Percentiles rank a stretch among this genome's conserved stretches.
phyloP scores from a whole-genome alignment of 1,140 invertebrate species.

The Aphaenogaster rudis region DNA sequence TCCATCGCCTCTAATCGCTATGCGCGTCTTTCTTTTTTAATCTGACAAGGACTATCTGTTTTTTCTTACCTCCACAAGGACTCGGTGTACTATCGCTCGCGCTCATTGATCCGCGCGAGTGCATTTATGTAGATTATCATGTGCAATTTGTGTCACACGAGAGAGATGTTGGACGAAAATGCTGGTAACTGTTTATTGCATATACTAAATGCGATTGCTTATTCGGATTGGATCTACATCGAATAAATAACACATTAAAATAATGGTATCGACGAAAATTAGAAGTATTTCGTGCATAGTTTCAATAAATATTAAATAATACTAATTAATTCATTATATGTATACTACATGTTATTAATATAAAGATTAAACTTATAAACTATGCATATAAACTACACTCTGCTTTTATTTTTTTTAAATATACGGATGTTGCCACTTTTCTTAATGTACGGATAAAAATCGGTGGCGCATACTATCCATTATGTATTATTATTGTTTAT shows the following conservation, averaged over 20 bases:
- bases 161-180: not conserved
- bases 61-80: conserved; percentile 38
- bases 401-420: not conserved
- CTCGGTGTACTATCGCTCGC: conserved; percentile 29
- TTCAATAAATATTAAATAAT: conserved; percentile 8
- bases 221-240: not conserved
- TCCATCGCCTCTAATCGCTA: not conserved
- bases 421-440: not conserved
- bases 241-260: not conserved
- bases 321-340: not conserved
- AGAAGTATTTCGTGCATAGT: not conserved
- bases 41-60: conserved; percentile 40
- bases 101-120: conserved; percentile 56
- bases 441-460: conserved; percentile 19
- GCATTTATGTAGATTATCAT: conserved; percentile 52
- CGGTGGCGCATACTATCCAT: not conserved
- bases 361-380: not conserved
- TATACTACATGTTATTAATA: not conserved
- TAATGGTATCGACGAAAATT: not conserved
- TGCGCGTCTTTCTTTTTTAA: conserved; percentile 42
- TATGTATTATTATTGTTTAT: conserved; percentile 24
- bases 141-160: conserved; percentile 24
- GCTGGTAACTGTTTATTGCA: not conserved
- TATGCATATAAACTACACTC: not conserved
- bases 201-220: not conserved